A percentile compares a stretch with the other conserved stretches of the same genome.
These are phyloP conservation scores for Amiota mariae DNA, from an alignment of 2,888 invertebrate genomes.

Conservation along the genomic window DNA sequence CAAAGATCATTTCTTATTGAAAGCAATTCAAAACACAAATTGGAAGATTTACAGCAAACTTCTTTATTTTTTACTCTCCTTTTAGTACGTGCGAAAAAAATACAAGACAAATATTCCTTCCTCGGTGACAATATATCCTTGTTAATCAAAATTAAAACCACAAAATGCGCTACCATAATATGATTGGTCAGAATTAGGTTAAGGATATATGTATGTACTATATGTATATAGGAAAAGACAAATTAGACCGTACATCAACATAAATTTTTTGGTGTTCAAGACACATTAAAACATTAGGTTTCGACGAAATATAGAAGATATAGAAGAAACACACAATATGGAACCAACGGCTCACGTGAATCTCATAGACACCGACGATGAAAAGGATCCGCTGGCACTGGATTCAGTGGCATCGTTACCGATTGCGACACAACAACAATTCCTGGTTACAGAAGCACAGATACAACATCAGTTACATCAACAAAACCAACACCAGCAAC, in stretches of 20 bases:
- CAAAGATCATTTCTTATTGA: too few relatives aligned
- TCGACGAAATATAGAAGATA: not conserved
- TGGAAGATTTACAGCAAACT: not conserved
- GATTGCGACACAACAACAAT: constrained; percentile 36
- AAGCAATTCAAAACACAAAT: too few relatives aligned
- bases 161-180: not conserved
- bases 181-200: too few relatives aligned
- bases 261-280: not conserved
- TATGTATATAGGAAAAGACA: too few relatives aligned
- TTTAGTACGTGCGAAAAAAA: constrained; percentile 62
- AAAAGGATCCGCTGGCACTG: constrained; percentile 72
- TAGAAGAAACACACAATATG: constrained; percentile 53
- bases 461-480: constrained; percentile 39
- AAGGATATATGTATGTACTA: too few relatives aligned
- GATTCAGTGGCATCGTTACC: constrained; percentile 54
- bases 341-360: constrained; percentile 65
- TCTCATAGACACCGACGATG: constrained; percentile 69
- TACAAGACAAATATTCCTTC: constrained; percentile 37
- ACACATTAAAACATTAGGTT: not conserved
- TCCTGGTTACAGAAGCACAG: constrained; percentile 42
- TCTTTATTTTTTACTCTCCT: constrained; percentile 9
- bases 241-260: too few relatives aligned
- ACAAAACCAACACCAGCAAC: constrained; percentile 36
- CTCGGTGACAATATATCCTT: constrained; percentile 46
- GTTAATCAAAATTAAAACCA: constrained; percentile 13